These are phyloP conservation scores for Helicoverpa armigera DNA, from an alignment of 1,140 invertebrate genomes.

Conservation along the genomic window DNA sequence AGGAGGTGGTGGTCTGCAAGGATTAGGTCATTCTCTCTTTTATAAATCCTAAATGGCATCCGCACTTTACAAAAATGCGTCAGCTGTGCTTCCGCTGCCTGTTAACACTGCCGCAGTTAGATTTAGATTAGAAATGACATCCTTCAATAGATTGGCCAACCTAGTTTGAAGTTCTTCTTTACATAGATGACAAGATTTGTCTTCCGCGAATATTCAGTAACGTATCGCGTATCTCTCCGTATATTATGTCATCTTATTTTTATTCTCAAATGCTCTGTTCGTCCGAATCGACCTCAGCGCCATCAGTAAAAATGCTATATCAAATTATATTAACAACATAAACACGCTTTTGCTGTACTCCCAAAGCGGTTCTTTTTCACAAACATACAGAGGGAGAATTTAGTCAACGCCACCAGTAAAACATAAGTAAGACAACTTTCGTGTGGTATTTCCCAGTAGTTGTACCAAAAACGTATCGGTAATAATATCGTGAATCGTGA, in stretches of 20 bases:
- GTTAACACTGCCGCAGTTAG: constrained; percentile 37
- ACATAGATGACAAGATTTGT: too few relatives aligned
- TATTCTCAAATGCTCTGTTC: constrained; percentile 49
- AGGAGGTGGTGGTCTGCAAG: not conserved
- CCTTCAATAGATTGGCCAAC: not conserved
- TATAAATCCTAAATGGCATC: constrained; percentile 22
- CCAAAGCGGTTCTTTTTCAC: too few relatives aligned
- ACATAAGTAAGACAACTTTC: too few relatives aligned
- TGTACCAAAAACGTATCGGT: too few relatives aligned
- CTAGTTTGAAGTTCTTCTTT: too few relatives aligned
- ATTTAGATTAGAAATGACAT: constrained; percentile 28
- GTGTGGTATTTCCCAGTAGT: too few relatives aligned
- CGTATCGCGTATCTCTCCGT: too few relatives aligned
- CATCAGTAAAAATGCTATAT: constrained; percentile 16
- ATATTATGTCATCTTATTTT: constrained; percentile 50
- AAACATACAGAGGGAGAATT: too few relatives aligned
- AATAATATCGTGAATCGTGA: too few relatives aligned
- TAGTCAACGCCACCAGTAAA: too few relatives aligned
- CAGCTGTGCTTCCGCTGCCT: constrained; percentile 37
- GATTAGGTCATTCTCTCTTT: constrained; percentile 34
- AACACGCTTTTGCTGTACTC: not conserved
- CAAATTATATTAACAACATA: not conserved
- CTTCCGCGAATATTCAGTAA: too few relatives aligned
- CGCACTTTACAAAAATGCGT: constrained; percentile 39
- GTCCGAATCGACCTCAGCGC: constrained; percentile 56